Evolutionary conservation across 1,140 invertebrate species (phyloP).

Genomic region (Halictus rubicundus): DNA sequence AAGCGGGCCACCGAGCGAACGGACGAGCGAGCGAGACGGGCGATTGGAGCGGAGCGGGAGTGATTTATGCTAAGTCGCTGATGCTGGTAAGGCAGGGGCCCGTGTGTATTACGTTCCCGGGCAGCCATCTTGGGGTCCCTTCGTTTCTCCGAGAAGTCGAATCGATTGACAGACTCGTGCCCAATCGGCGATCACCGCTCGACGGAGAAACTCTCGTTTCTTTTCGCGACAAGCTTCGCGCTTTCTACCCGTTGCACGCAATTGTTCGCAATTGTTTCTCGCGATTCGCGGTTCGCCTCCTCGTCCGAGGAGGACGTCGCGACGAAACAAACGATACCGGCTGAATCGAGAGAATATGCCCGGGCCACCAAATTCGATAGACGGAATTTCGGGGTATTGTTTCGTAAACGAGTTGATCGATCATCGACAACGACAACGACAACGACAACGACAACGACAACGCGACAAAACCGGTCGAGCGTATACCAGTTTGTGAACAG

Average conservation of each 20-base stretch:
- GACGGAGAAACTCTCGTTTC: conserved; percentile 56
- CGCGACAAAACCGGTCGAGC: not conserved
- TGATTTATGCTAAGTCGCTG: conserved; percentile 70
- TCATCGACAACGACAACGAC: not conserved
- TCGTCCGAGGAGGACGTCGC: not conserved
- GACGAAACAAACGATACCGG: too few species aligned
- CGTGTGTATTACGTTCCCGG: conserved; percentile 56
- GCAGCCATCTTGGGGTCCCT: conserved; percentile 66
- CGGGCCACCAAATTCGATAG: too few species aligned
- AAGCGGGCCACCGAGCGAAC: too few species aligned
- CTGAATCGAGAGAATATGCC: too few species aligned
- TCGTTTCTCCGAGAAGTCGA: conserved; percentile 59
- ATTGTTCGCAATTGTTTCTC: not conserved
- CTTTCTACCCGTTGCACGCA: not conserved
- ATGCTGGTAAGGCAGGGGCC: conserved; percentile 65
- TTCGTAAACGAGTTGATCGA: not conserved
- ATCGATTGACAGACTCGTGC: conserved; percentile 65
- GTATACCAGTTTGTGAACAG: not conserved
- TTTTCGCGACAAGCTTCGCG: conserved; percentile 23
- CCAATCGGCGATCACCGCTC: conserved; percentile 50
- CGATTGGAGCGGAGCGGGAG: conserved; percentile 60
- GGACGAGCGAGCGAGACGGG: conserved; percentile 38
- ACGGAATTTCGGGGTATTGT: not conserved
- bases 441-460: too few species aligned
- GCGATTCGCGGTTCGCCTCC: too few species aligned